phyloP scores from a whole-genome alignment of 1,140 invertebrate species.

The Zaprionus ornatus region DNA sequence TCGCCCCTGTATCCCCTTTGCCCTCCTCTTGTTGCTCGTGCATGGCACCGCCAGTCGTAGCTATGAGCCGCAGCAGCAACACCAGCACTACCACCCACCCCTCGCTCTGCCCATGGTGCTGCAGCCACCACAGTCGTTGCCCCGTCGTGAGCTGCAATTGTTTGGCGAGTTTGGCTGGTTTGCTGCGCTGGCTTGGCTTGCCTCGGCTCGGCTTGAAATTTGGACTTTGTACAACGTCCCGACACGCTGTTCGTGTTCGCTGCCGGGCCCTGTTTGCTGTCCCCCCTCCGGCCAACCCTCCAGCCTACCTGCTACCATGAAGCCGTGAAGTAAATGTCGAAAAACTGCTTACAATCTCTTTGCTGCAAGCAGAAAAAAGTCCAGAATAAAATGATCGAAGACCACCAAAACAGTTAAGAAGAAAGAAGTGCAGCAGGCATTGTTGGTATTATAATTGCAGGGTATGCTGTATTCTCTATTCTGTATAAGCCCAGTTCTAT shows the following conservation, averaged over 20 bases:
- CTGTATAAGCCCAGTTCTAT: too few relatives aligned
- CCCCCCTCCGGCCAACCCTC: neutral
- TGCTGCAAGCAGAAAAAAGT: slow-evolving; percentile 9
- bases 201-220: slow-evolving; percentile 55
- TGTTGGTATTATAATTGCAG: neutral
- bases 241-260: slow-evolving; percentile 47
- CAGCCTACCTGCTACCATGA: slow-evolving; percentile 13
- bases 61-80: slow-evolving; percentile 11
- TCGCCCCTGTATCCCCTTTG: neutral
- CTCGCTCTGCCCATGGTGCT: neutral
- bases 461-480: neutral
- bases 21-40: slow-evolving; percentile 22
- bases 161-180: slow-evolving; percentile 76
- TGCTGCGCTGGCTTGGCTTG: slow-evolving; percentile 18
- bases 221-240: slow-evolving; percentile 69
- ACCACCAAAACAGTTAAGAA: slow-evolving; percentile 52
- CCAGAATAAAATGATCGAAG: slow-evolving; percentile 21
- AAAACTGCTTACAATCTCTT: slow-evolving; percentile 71
- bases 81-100: slow-evolving; percentile 13
- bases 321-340: slow-evolving; percentile 60
- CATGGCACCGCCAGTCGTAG: slow-evolving; percentile 53
- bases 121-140: slow-evolving; percentile 29
- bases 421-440: slow-evolving; percentile 9
- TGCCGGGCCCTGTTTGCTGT: slow-evolving; percentile 13
- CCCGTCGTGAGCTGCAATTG: slow-evolving; percentile 67